Conservation (phyloP, 92 coral and sea anemone genomes). For the Porites rus region DNA sequence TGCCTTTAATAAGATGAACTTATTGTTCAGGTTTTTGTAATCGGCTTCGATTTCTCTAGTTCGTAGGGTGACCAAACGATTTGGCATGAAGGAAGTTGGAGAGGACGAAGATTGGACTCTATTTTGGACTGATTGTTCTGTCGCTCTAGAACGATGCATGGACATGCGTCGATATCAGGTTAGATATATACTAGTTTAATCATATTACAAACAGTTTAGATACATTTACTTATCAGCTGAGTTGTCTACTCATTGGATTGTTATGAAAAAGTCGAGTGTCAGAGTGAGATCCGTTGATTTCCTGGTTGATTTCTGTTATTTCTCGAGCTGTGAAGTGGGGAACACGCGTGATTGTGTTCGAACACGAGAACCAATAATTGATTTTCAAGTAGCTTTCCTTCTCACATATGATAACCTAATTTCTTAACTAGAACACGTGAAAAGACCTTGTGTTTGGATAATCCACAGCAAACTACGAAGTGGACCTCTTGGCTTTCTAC, state of each 20-base stretch:
- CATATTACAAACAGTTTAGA: no score
- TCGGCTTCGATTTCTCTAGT: conserved; percentile 55
- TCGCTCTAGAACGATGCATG: conserved; percentile 97
- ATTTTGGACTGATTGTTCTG: conserved; percentile 95
- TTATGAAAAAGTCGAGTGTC: no score
- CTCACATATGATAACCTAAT: not conserved
- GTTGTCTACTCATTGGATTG: not conserved
- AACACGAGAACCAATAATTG: no score
- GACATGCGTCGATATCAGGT: conserved; percentile 99
- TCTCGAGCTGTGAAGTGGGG: no score
- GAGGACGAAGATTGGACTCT: conserved; percentile 99
- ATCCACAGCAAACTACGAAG: no score
- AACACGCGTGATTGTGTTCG: no score
- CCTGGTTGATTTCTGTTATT: no score
- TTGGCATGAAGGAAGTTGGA: conserved; percentile 98
- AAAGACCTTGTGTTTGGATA: not conserved
- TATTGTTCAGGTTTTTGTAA: not conserved
- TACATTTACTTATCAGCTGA: not conserved
- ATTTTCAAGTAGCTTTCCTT: not conserved
- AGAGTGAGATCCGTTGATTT: no score
- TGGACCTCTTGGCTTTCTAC: no score
- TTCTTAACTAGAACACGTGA: not conserved
- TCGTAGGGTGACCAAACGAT: conserved; percentile 92
- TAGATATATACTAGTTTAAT: conserved; percentile 5
- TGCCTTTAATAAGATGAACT: not conserved